phyloP scores from a whole-genome alignment of 2,113 vertebrate species.

The Malaclemys terrapin region DNA sequence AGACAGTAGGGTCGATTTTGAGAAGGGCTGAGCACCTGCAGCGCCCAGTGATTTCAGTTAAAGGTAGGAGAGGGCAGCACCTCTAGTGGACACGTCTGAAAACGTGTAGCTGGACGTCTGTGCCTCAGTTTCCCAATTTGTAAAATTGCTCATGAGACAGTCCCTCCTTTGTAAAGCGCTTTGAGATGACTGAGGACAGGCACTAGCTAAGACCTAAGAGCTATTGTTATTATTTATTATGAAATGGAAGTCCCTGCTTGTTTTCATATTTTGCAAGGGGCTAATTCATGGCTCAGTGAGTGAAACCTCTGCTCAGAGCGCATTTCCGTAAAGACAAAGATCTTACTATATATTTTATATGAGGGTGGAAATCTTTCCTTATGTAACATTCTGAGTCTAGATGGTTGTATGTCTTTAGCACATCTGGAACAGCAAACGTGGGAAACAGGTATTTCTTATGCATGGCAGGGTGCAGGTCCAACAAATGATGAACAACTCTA shows the following conservation, averaged over 20 bases:
- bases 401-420: background rate
- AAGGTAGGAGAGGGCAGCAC: background rate
- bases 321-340: background rate
- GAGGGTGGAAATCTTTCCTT: background rate
- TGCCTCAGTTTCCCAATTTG: background rate
- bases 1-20: background rate
- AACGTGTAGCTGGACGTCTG: too few relatives aligned
- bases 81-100: too few relatives aligned
- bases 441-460: background rate
- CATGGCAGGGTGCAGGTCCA: background rate
- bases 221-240: background rate
- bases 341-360: too few relatives aligned
- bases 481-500: background rate
- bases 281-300: background rate
- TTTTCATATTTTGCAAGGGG: background rate
- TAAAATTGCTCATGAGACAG: background rate
- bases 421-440: background rate
- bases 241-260: background rate
- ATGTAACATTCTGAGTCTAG: background rate
- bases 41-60: background rate
- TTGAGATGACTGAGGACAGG: background rate
- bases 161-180: background rate
- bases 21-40: background rate
- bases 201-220: background rate
- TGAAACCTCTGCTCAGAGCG: background rate